phyloP scores from a whole-genome alignment of 2,888 invertebrate species.

The Erebia epiphron region DNA sequence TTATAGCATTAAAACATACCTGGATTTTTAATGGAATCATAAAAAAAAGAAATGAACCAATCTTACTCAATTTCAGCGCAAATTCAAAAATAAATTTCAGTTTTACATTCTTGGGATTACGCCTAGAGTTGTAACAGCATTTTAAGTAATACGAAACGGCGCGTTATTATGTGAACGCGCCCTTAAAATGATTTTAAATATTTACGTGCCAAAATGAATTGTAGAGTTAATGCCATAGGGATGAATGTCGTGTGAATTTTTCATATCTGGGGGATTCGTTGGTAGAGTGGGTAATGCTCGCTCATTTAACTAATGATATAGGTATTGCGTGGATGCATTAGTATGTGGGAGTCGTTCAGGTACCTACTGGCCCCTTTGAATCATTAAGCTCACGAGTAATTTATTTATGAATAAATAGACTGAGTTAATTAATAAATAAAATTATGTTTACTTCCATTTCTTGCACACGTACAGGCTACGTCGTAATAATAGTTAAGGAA shows the following conservation, averaged over 20 bases:
- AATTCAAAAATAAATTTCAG: constrained; percentile 3
- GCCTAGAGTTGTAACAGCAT: neutral
- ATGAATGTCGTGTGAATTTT: constrained; percentile 19
- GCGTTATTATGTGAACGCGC: constrained; percentile 24
- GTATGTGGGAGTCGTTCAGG: constrained; percentile 16
- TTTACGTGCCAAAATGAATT: constrained; percentile 24
- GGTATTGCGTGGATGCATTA: constrained; percentile 32
- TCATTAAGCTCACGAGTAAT: constrained; percentile 24
- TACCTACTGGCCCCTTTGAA: constrained; percentile 31
- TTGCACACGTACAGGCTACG: too few species aligned
- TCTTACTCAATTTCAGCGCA: neutral
- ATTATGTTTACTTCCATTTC: neutral
- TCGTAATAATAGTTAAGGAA: too few species aligned
- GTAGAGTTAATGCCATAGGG: constrained; percentile 15
- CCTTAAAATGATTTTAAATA: constrained; percentile 29
- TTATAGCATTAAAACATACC: neutral
- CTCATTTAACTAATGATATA: constrained; percentile 40
- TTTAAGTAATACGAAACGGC: constrained; percentile 3
- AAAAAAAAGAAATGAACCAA: neutral
- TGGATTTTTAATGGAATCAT: neutral
- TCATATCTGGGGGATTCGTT: constrained; percentile 30
- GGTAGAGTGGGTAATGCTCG: constrained; percentile 30
- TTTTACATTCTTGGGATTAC: neutral
- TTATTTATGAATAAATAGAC: neutral
- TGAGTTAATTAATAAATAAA: constrained; percentile 1